These are phyloP conservation scores for Leptopilina drosophilae DNA, from an alignment of 2,888 invertebrate genomes.

Conservation along the genomic window DNA sequence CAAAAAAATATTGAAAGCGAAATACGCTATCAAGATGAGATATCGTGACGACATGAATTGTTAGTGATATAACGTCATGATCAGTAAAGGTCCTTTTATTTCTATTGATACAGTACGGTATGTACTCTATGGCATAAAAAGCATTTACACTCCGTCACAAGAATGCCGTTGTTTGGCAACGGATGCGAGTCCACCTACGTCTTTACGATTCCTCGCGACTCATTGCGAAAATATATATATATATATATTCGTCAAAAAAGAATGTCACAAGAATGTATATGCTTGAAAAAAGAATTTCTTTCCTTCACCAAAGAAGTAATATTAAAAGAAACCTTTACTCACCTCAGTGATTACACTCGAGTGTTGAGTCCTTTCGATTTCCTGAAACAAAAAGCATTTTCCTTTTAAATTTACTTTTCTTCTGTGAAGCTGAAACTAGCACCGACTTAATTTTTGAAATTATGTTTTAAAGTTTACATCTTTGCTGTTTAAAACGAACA, in stretches of 20 bases:
- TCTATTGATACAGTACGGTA: slow-evolving; percentile 45
- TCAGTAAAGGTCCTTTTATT: slow-evolving; percentile 49
- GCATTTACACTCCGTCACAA: slow-evolving; percentile 23
- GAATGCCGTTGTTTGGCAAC: slow-evolving; percentile 47
- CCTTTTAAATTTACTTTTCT: no score
- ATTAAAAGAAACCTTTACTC: neutral
- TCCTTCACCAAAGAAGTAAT: slow-evolving; percentile 5
- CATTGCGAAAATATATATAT: slow-evolving; percentile 42
- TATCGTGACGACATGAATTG: slow-evolving; percentile 49
- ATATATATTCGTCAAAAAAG: slow-evolving; percentile 37
- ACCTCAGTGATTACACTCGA: neutral
- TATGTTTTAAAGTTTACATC: no score
- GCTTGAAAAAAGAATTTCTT: neutral
- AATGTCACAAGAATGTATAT: slow-evolving; percentile 38
- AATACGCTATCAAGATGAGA: neutral
- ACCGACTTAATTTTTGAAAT: no score
- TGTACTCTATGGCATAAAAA: slow-evolving; percentile 29
- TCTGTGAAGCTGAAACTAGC: no score
- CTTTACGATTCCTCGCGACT: slow-evolving; percentile 42
- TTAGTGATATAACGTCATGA: slow-evolving; percentile 47
- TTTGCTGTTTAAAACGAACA: no score
- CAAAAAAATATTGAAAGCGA: neutral
- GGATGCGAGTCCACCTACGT: slow-evolving; percentile 44
- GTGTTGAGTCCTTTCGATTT: no score
- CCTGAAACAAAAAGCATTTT: no score